Evolutionary conservation across 2,888 invertebrate species (phyloP), one percentile per base, ranked within the genome.

Genomic region (Watsonalla cultraria): DNA sequence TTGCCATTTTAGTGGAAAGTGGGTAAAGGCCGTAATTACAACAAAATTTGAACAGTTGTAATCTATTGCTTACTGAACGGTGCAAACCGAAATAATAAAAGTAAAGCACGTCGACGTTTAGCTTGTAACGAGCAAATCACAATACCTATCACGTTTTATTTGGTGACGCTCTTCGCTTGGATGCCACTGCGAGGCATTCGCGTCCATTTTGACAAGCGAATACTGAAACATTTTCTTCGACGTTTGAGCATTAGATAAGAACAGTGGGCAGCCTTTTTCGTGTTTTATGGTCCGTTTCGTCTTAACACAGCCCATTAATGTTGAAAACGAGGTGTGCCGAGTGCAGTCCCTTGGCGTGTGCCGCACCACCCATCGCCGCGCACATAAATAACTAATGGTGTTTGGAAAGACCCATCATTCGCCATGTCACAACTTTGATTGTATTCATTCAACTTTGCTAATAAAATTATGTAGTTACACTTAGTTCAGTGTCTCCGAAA

Each of bases 391-490:
- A 78, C 69, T 72, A 76, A 82, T 81, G 74, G 66, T 74, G 78
- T 82, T 79, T 71, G 67, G 68, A 71, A 74, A 80, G 68, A 77
- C 62, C 70, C 70, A 73, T 80, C 74, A 71, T 70, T 66, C 64
- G 58, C 65, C 66, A 66, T 64, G 73, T 72, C 70, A 70, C 66
- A 83, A 84, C 76, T 85, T 84, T 83, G 79, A 83, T 80, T 82
- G 75, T 74, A 66, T 67, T 72, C 72, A 80, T 81, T 80, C 76
- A 78, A 77, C 76, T 81, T 70, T 56, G 55, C 59, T 60, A 63
- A 73, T 75, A 65, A 68, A 72, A 72, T 72, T 78, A 24, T 77
- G 72, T 65, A 74, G 42, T 51, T 33, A 52, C 8, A 13, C 51
- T 50, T 48, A 46, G 42, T 39, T 54, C 49, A 42, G 47, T 52